Evolutionary conservation across 1,140 invertebrate genomes (phyloP), one percentile per base, ranked within the genome.

Genomic region (Daktulosphaira vitifoliae): DNA sequence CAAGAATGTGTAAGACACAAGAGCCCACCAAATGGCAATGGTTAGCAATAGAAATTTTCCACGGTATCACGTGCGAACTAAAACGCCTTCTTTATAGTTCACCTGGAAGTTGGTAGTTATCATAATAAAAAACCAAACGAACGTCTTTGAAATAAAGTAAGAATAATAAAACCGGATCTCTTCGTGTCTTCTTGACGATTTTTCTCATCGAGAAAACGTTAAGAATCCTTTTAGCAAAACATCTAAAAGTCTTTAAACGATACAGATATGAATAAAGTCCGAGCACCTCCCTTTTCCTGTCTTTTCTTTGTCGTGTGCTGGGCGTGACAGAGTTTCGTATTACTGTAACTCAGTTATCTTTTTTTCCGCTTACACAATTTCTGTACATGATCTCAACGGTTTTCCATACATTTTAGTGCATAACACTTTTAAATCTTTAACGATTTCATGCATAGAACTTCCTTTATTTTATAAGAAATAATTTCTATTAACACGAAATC

Each of bases 251-350:
- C 25, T 18, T n/a, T 44, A 13, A 20, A n/a, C 42, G 5, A 0
- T n/a, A n/a, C 0, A 20, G 23, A 6, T 6, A 20, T 33, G 25
- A 62, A 48, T 48, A 6, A 48, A 62, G 42, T 62, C 42, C 56
- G 56, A 62, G 56, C 23, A 11, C 56, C 56, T 62, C 56, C 56
- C 29, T 48, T 25, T 62, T 62, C 56, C 56, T 56, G 53, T 44
- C 23, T 33, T 33, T 33, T 33, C 29, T 6, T 33, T 5, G 5
- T 6, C 29, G 29, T 6, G 11, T 11, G 29, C 11, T 33, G 29
- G 29, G 29, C 29, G 29, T 33, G 29, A 33, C 29, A 5, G 29
- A 5, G 29, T 33, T 33, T 33, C 29, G 5, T 33, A 11, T 33
- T 33, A 33, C 29, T 6, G 5, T 6, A 33, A 33, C 29, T 33